Evolutionary conservation across 2,888 invertebrate species (phyloP).

Genomic region (Plemyria rubiginata): DNA sequence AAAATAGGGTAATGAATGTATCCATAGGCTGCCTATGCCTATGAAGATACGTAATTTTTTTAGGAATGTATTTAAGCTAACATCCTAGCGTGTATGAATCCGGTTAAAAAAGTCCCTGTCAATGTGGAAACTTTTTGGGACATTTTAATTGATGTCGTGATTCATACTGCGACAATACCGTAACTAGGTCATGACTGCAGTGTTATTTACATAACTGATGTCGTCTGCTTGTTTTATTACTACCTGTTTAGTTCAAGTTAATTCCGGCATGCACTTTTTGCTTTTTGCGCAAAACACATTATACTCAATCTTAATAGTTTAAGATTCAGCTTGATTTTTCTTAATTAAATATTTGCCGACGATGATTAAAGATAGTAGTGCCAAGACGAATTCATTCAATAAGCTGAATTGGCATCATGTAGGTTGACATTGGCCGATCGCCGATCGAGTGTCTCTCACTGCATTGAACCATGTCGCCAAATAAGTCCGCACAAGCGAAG

Average conservation of each 20-base stretch:
- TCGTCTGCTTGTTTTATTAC: constrained; percentile 58
- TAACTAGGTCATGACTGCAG: constrained; percentile 72
- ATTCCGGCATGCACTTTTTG: constrained; percentile 35
- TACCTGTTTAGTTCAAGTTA: constrained; percentile 45
- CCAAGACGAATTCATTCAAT: constrained; percentile 31
- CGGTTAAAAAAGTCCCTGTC: background rate
- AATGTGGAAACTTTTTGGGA: constrained; percentile 26
- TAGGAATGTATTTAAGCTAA: no score
- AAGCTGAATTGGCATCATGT: constrained; percentile 46
- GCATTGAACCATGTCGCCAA: constrained; percentile 76
- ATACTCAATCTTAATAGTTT: no score
- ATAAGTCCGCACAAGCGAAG: constrained; percentile 81
- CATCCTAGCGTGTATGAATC: no score
- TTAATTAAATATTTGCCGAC: constrained; percentile 24
- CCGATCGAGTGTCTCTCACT: constrained; percentile 55
- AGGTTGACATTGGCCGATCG: constrained; percentile 64
- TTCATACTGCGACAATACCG: constrained; percentile 58
- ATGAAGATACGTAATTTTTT: no score
- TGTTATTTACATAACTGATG: constrained; percentile 68
- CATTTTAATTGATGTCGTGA: constrained; percentile 49
- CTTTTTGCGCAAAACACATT: background rate
- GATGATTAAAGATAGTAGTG: constrained; percentile 13
- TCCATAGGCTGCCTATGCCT: no score
- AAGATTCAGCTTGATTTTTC: constrained; percentile 4
- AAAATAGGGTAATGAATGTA: no score